Evolutionary conservation across 2,797 vertebrate genomes (phyloP).

Genomic region (Lophotriccus pileatus): DNA sequence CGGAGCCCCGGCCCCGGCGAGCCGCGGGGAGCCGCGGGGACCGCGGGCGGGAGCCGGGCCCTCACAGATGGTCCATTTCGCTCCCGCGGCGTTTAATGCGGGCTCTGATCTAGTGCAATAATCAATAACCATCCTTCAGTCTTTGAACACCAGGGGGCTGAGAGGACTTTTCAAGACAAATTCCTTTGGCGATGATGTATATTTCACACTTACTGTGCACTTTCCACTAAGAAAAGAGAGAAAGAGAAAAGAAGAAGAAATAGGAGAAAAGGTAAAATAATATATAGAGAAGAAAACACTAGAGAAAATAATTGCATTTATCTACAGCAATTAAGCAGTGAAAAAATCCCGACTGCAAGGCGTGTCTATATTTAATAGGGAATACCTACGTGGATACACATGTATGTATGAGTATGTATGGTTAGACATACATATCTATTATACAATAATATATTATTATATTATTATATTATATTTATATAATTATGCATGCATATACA

Average conservation of each 20-base stretch:
- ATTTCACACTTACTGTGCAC: slow-evolving; percentile 66
- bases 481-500: neutral
- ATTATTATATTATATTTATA: neutral
- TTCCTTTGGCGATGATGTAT: slow-evolving; percentile 41
- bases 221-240: slow-evolving; percentile 8
- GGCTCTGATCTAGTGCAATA: neutral
- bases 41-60: neutral
- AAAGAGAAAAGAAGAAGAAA: neutral
- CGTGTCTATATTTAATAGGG: neutral
- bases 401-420: neutral
- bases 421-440: neutral
- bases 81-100: neutral
- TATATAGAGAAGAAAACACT: neutral
- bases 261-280: rapidly evolving
- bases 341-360: neutral
- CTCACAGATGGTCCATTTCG: neutral
- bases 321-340: neutral
- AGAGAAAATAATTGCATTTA: neutral
- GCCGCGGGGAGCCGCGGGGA: neutral
- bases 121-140: slow-evolving; percentile 21
- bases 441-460: neutral
- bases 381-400: neutral
- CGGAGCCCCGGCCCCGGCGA: neutral
- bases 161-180: slow-evolving; percentile 60
- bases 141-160: slow-evolving; percentile 50